Evolutionary conservation across 2,888 invertebrate genomes (phyloP).

Genomic region (Tricholauxania praeusta): DNA sequence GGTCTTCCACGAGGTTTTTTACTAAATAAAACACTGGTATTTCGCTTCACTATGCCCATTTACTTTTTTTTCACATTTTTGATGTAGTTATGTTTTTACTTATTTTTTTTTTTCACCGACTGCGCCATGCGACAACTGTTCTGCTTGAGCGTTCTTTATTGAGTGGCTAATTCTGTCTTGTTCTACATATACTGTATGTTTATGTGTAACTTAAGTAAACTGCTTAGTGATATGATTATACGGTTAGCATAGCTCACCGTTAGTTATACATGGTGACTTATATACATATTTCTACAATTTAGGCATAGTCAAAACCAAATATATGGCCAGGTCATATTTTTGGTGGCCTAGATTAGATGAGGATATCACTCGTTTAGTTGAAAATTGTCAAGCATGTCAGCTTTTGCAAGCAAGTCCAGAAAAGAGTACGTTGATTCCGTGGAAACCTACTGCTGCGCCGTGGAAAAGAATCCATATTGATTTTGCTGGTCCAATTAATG

Average conservation of each 20-base stretch:
- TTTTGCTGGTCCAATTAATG: constrained; percentile 44
- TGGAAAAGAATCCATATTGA: constrained; percentile 45
- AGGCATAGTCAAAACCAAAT: constrained; percentile 44
- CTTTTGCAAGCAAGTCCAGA: constrained; percentile 43
- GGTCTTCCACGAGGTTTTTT: constrained; percentile 9
- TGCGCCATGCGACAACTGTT: too few relatives aligned
- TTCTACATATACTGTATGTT: neutral
- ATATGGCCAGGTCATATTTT: constrained; percentile 39
- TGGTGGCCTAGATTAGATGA: constrained; percentile 44
- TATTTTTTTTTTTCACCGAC: too few relatives aligned
- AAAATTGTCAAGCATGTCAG: constrained; percentile 41
- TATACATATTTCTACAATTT: too few relatives aligned
- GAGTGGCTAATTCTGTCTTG: too few relatives aligned
- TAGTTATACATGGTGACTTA: too few relatives aligned
- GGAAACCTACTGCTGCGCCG: constrained; percentile 34
- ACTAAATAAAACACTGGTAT: neutral
- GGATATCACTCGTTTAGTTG: constrained; percentile 40
- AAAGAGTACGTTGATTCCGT: constrained; percentile 41
- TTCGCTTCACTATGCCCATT: neutral
- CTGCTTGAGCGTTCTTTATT: too few relatives aligned
- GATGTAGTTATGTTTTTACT: too few relatives aligned
- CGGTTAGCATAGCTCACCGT: too few relatives aligned
- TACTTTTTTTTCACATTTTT: neutral
- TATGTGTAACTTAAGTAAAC: too few relatives aligned
- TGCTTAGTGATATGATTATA: too few relatives aligned